Conservation (phyloP, 1,140 invertebrate species). For the Drosophila murphyi region DNA sequence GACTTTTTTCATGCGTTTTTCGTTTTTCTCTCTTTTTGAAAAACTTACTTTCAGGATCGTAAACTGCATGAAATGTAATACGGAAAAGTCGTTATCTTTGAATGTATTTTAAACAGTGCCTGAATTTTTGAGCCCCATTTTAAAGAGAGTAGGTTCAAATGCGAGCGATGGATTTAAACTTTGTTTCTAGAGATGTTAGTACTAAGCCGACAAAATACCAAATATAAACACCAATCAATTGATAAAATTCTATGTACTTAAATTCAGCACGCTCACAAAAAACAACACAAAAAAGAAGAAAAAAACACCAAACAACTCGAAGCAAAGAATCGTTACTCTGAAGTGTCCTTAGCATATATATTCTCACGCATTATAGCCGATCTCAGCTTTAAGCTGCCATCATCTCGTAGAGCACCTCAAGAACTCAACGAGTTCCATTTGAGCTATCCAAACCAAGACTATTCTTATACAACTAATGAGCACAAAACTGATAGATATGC, state of each 20-base stretch:
- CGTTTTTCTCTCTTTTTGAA: constrained; percentile 32
- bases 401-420: constrained; percentile 20
- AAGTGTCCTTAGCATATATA: constrained; percentile 71
- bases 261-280: constrained; percentile 42
- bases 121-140: constrained; percentile 42
- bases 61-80: constrained; percentile 85
- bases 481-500: constrained; percentile 31
- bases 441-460: constrained; percentile 27
- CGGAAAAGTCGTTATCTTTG: constrained; percentile 82
- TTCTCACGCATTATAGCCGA: constrained; percentile 34
- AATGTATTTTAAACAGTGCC: constrained; percentile 79
- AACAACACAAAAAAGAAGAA: neutral
- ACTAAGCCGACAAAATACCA: constrained; percentile 2
- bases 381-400: constrained; percentile 46
- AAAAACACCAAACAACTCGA: neutral
- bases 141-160: constrained; percentile 42
- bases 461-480: constrained; percentile 11
- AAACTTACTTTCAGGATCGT: constrained; percentile 81
- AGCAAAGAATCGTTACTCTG: constrained; percentile 51
- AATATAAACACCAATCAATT: constrained; percentile 30
- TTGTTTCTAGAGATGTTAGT: constrained; percentile 16
- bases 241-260: constrained; percentile 14
- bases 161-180: constrained; percentile 32
- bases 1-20: constrained; percentile 45
- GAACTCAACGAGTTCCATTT: constrained; percentile 7